Evolutionary conservation across 2,797 vertebrate genomes (phyloP).

Genomic region (Peromyscus aztecus): DNA sequence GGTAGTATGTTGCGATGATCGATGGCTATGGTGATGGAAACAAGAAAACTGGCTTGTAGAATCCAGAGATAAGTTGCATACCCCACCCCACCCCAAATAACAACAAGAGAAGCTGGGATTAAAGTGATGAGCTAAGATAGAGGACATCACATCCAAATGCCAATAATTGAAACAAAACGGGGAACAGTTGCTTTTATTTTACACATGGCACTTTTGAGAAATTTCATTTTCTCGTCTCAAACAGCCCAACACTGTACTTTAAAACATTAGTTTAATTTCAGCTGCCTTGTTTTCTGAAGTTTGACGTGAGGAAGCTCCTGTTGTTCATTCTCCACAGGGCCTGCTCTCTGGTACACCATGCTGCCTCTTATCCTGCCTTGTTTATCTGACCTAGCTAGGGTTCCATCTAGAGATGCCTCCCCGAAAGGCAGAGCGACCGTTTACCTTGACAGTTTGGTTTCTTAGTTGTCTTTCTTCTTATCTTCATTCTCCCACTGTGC

Average conservation of each 20-base stretch:
- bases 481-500: background rate
- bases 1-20: background rate
- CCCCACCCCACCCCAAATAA: too few species aligned
- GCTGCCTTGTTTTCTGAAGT: constrained; percentile 36
- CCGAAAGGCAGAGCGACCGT: background rate
- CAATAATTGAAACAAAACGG: background rate
- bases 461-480: background rate
- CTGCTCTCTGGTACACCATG: constrained; percentile 14
- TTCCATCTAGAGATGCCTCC: constrained; percentile 14
- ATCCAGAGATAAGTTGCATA: background rate
- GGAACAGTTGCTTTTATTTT: constrained; percentile 35
- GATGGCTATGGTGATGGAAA: background rate
- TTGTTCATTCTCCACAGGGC: constrained; percentile 30
- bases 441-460: background rate
- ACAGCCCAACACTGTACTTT: background rate
- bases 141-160: background rate
- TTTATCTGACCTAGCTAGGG: background rate
- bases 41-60: background rate
- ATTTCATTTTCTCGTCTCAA: background rate
- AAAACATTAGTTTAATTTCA: constrained; percentile 50
- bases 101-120: background rate
- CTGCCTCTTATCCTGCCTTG: background rate
- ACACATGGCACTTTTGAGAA: background rate
- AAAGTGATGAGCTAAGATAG: background rate
- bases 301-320: constrained; percentile 27